phyloP scores from a whole-genome alignment of 2,113 vertebrate genomes.

The Tyrannus savana region DNA sequence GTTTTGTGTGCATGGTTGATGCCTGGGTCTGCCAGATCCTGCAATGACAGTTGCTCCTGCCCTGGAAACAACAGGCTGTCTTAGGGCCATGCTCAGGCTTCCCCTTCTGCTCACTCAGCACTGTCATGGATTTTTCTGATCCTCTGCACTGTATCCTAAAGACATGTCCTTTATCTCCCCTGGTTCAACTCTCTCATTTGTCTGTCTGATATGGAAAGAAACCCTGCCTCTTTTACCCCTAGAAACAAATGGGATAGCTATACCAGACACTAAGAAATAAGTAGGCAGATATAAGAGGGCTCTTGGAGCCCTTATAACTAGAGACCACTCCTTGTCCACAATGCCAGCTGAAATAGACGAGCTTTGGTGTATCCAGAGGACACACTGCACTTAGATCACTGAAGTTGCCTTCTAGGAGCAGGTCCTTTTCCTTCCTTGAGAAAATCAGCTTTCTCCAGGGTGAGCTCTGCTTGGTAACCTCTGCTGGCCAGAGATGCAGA shows the following conservation, averaged over 20 bases:
- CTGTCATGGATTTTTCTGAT: not conserved
- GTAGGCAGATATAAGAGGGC: not conserved
- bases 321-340: not conserved
- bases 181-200: not conserved
- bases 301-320: not conserved
- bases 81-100: not conserved
- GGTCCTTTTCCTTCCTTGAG: not conserved
- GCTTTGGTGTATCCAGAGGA: not conserved
- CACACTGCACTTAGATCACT: not conserved
- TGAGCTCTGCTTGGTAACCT: not conserved
- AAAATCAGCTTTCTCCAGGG: not conserved
- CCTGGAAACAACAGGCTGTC: not conserved
- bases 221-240: not conserved
- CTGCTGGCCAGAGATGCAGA: not conserved
- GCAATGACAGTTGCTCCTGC: not conserved
- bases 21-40: not conserved
- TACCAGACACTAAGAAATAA: not conserved
- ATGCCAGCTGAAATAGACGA: not conserved
- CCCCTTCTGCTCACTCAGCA: accelerated
- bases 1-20: not conserved
- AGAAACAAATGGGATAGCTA: not conserved
- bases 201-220: not conserved
- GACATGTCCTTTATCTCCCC: not conserved
- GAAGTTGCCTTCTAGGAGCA: not conserved
- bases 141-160: not conserved